These are phyloP conservation scores for Melanchra persicariae DNA, from an alignment of 2,888 invertebrate genomes.

Conservation along the genomic window DNA sequence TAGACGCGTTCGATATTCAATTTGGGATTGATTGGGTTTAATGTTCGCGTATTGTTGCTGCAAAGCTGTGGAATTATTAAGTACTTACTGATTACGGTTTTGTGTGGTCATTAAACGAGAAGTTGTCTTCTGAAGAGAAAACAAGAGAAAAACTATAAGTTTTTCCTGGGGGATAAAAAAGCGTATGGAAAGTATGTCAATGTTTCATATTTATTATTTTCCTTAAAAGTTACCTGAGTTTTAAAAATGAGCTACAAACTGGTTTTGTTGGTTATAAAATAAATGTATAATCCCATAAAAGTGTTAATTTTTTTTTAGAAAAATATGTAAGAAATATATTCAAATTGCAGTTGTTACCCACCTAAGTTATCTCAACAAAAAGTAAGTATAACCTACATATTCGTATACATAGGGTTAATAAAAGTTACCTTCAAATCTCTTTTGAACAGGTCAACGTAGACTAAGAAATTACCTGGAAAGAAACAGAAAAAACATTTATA, in stretches of 20 bases:
- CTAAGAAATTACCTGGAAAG: conserved; percentile 60
- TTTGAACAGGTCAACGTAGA: conserved; percentile 17
- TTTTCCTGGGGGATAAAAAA: too few species aligned
- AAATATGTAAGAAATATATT: too few species aligned
- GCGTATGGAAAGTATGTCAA: too few species aligned
- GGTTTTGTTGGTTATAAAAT: not conserved
- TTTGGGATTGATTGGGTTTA: not conserved
- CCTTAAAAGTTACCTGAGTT: too few species aligned
- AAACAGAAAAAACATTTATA: conserved; percentile 33
- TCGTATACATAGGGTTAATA: conserved; percentile 1
- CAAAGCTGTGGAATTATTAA: not conserved
- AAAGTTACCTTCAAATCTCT: conserved; percentile 50
- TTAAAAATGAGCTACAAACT: too few species aligned
- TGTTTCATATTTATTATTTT: too few species aligned
- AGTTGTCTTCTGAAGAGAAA: too few species aligned
- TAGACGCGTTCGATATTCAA: conserved; percentile 51
- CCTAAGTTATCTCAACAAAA: not conserved
- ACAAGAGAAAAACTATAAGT: too few species aligned
- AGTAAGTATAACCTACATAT: not conserved
- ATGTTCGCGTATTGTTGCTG: not conserved
- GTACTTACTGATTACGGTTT: not conserved
- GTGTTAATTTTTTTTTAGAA: too few species aligned
- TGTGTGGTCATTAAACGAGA: not conserved
- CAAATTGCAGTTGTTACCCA: not conserved
- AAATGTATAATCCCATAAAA: not conserved